phyloP scores from a whole-genome alignment of 2,113 vertebrate genomes.

The Colaptes auratus region DNA sequence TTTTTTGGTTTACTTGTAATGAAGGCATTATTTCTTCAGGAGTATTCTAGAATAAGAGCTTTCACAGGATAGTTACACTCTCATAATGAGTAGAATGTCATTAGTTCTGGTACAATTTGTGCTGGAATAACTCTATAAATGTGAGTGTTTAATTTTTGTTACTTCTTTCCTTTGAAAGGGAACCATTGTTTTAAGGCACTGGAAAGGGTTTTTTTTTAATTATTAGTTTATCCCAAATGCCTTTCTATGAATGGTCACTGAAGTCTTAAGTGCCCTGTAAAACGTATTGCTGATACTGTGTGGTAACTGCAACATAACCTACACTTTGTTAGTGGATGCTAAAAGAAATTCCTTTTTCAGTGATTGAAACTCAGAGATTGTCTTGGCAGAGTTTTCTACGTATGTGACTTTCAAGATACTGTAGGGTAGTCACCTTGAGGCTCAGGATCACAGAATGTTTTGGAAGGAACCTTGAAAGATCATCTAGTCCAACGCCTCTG shows the following conservation, averaged over 20 bases:
- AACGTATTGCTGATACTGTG: background rate
- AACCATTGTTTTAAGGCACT: background rate
- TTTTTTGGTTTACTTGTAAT: background rate
- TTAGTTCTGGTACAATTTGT: background rate
- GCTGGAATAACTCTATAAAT: background rate
- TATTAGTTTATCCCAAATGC: background rate
- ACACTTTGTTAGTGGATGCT: too few species aligned
- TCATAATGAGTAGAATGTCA: background rate
- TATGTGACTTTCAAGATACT: too few species aligned
- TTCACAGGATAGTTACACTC: background rate
- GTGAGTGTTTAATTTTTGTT: background rate
- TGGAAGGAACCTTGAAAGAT: too few species aligned
- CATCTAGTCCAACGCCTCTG: too few species aligned
- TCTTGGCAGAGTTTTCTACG: background rate
- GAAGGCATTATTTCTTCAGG: background rate
- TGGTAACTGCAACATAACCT: background rate
- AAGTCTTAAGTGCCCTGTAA: background rate
- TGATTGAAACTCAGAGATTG: background rate
- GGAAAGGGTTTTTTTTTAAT: background rate
- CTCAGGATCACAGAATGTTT: too few species aligned
- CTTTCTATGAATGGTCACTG: background rate
- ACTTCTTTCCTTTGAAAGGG: too few species aligned
- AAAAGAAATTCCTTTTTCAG: background rate
- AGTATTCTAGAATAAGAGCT: background rate
- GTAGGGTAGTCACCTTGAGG: too few species aligned